Base-by-base conservation (phyloP, 2,113 vertebrate genomes). In the Nycticebus coucang region DNA sequence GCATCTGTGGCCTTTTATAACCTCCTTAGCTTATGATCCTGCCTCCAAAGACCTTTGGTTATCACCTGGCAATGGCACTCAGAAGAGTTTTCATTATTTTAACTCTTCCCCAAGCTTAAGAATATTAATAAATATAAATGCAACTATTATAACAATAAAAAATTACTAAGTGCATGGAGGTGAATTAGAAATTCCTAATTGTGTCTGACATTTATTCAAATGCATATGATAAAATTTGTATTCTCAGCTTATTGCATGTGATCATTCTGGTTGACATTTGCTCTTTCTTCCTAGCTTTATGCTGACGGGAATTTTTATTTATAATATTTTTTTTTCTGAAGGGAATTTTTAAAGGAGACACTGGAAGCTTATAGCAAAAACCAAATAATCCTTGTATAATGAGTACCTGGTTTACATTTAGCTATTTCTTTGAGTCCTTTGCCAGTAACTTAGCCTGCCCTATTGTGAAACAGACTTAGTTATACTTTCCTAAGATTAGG, bases 291-390 rank as follows among this genome's bases (percentile, higher is more conserved):
- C 75, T 83, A 83, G 24, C 28, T 17, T 59, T 86, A 19, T n/a
- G 15, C 84, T 95, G 57, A 96, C 28, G 55, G n/a, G 68, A 62
- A 4, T 91, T 95, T 97, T 96, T 89, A 90, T 50, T 50, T 50
- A 50, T 50, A 41, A 41, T 41, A 4, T 50, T 50, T 9, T 9
- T 50, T 50, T 50, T 50, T 50, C 45, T 50, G 45, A 96, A 33
- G 55, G 30, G 68, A 57, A 4, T 91, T 95, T 97, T 96, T 89
- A 90, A 45, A 95, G 60, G 18, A 50, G 15, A 88, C 55, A 41
- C 45, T 90, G 50, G 45, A 94, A 95, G 74, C 71, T 88, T n/a
- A 72, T 19, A 68, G 21, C n/a, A 90, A 45, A 30, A 95, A 78
- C 22, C 60, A 90, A n/a, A 60, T 96, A 79, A 82, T 78, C 35